Conservation (phyloP, 2,113 vertebrate genomes). For the Meriones unguiculatus region DNA sequence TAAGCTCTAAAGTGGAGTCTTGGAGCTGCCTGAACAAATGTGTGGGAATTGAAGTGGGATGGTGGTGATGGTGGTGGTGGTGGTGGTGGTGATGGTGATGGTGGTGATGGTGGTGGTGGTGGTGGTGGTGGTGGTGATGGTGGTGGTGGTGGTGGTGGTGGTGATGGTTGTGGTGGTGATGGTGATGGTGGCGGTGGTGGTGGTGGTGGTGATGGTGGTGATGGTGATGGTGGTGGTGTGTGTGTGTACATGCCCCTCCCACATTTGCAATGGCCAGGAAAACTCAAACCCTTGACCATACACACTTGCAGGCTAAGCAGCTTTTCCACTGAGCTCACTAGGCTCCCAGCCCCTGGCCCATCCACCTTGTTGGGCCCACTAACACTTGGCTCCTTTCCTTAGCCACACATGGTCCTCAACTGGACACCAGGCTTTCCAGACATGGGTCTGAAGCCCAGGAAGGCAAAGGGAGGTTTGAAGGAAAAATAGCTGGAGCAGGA, state of each 20-base stretch:
- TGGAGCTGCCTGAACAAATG: no score
- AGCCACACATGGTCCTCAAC: neutral
- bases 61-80: no score
- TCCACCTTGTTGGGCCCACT: neutral
- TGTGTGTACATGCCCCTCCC: accelerated
- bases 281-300: accelerated
- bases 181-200: no score
- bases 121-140: no score
- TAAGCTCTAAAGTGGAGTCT: neutral
- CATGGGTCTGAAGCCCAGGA: neutral
- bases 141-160: no score
- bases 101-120: no score
- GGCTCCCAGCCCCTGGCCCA: neutral
- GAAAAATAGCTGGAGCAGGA: neutral
- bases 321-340: neutral
- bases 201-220: neutral
- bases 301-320: neutral
- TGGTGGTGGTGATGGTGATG: no score
- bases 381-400: neutral
- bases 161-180: no score
- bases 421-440: neutral
- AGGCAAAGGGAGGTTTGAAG: neutral
- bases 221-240: neutral
- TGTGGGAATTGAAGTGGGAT: neutral
- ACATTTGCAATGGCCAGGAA: neutral